phyloP scores from a whole-genome alignment of 2,113 vertebrate genomes.

The Lophius piscatorius region DNA sequence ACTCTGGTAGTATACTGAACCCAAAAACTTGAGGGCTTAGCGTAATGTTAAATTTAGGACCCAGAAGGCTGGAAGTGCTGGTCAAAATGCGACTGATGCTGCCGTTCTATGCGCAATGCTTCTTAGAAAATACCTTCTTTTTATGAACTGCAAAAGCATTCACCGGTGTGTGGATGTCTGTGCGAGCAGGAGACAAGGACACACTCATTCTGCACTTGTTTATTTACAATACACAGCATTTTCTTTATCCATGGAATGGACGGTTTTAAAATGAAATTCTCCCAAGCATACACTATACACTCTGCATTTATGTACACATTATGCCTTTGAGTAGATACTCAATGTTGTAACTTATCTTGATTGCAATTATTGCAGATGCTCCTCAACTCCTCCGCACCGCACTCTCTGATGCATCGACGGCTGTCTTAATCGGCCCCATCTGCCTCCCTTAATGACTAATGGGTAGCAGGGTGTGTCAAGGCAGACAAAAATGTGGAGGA shows the following conservation, averaged over 20 bases:
- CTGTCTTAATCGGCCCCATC: conserved; percentile 52
- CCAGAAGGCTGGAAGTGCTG: too few relatives aligned
- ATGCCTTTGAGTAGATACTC: conserved; percentile 27
- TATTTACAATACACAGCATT: conserved; percentile 72
- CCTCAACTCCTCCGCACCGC: conserved; percentile 23
- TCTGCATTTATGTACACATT: conserved; percentile 58
- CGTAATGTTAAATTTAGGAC: too few relatives aligned
- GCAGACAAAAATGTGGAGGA: conserved; percentile 43
- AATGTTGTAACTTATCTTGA: conserved; percentile 36
- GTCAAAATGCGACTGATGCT: too few relatives aligned
- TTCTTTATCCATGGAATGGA: conserved; percentile 47
- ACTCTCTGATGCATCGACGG: conserved; percentile 41
- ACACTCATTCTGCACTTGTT: conserved; percentile 57
- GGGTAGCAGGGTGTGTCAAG: conserved; percentile 64
- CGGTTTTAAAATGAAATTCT: conserved; percentile 52
- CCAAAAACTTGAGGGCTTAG: too few relatives aligned
- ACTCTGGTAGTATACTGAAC: too few relatives aligned
- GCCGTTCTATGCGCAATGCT: too few relatives aligned
- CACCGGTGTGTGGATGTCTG: not conserved
- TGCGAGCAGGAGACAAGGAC: conserved; percentile 34
- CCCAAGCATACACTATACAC: conserved; percentile 57
- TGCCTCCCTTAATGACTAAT: conserved; percentile 67
- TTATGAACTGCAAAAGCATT: too few relatives aligned
- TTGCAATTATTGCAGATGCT: conserved; percentile 41
- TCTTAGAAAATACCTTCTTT: too few relatives aligned